These are phyloP conservation scores for Volucella inanis DNA, from an alignment of 2,888 invertebrate genomes.

Conservation along the genomic window DNA sequence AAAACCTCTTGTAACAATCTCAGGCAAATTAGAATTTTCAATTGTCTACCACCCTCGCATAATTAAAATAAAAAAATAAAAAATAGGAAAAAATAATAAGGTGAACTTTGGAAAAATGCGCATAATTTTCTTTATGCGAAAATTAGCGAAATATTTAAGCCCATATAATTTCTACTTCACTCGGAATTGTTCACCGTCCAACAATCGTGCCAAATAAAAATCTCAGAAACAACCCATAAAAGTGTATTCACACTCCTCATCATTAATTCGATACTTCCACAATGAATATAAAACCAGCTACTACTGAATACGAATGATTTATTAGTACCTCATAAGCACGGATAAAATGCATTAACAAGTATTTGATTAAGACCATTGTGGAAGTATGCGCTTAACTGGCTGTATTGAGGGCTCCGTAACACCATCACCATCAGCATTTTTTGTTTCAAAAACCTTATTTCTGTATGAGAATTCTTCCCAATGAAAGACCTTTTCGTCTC, in stretches of 20 bases:
- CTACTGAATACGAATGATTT: constrained; percentile 39
- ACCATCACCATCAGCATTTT: too few species aligned
- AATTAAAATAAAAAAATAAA: not conserved
- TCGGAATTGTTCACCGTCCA: too few species aligned
- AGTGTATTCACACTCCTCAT: constrained; percentile 29
- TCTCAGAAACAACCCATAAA: not conserved
- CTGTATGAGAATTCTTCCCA: too few species aligned
- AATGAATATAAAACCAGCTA: constrained; percentile 25
- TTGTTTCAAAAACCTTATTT: too few species aligned
- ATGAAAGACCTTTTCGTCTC: too few species aligned
- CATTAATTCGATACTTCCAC: constrained; percentile 22
- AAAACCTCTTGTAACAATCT: constrained; percentile 23
- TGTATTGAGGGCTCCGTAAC: too few species aligned
- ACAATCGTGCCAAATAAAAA: not conserved
- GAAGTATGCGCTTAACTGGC: not conserved
- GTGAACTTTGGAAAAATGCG: not conserved
- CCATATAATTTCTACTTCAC: too few species aligned
- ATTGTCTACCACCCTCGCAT: constrained; percentile 40
- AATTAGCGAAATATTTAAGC: too few species aligned
- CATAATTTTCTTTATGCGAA: constrained; percentile 12
- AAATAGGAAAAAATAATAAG: too few species aligned
- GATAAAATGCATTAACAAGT: constrained; percentile 30
- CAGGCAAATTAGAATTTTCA: constrained; percentile 33
- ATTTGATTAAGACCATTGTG: constrained; percentile 40
- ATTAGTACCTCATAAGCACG: constrained; percentile 25